These are phyloP conservation scores for Aepyceros melampus DNA, from an alignment of 2,113 vertebrate genomes.

Conservation along the genomic window DNA sequence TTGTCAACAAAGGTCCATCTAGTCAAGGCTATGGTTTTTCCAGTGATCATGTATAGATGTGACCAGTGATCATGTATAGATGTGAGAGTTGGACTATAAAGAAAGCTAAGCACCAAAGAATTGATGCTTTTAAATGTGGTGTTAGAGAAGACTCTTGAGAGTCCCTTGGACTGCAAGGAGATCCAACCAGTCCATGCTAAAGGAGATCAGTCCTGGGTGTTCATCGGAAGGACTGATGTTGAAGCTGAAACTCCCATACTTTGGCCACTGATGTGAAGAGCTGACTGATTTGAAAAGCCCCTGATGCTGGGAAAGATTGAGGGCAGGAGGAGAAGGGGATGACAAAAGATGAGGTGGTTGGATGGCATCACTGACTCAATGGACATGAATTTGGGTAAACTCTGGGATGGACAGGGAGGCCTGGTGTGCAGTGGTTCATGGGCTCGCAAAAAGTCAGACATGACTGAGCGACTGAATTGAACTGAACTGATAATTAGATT, in stretches of 20 bases:
- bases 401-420: background rate
- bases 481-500: background rate
- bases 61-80: too few species aligned
- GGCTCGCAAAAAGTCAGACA: accelerated
- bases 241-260: background rate
- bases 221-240: background rate
- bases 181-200: background rate
- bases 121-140: too few species aligned
- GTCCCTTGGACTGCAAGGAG: too few species aligned
- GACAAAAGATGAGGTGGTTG: background rate
- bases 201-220: background rate
- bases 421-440: background rate
- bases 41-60: too few species aligned
- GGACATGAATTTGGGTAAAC: background rate
- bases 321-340: background rate
- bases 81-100: too few species aligned
- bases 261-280: background rate
- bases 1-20: too few species aligned
- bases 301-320: background rate
- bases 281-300: background rate
- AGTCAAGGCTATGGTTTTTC: too few species aligned
- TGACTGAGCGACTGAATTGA: background rate
- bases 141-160: too few species aligned
- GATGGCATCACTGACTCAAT: background rate
- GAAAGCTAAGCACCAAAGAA: too few species aligned